phyloP scores from a whole-genome alignment of 2,888 invertebrate genomes.

The Thymelicus acteon region DNA sequence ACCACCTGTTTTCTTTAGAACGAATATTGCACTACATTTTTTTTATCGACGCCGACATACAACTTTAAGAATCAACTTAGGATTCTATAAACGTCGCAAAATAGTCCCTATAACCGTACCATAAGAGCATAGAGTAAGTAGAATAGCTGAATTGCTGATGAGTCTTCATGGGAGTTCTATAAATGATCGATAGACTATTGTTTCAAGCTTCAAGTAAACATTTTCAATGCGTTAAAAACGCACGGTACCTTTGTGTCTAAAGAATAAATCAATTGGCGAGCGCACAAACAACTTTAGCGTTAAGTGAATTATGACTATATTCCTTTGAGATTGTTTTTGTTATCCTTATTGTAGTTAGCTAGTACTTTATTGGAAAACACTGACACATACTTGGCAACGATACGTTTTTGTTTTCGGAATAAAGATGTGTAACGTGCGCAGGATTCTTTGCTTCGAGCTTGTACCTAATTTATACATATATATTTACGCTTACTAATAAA shows the following conservation, averaged over 20 bases:
- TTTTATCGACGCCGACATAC: too few relatives aligned
- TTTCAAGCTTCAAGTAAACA: slow-evolving; percentile 25
- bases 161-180: slow-evolving; percentile 33
- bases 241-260: slow-evolving; percentile 9
- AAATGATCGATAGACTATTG: slow-evolving; percentile 38
- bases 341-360: neutral
- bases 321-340: slow-evolving; percentile 3
- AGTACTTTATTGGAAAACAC: slow-evolving; percentile 6
- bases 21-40: too few relatives aligned
- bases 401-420: slow-evolving; percentile 6
- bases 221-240: slow-evolving; percentile 27
- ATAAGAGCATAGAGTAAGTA: neutral
- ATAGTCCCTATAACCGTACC: neutral
- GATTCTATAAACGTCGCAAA: neutral
- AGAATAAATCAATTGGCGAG: slow-evolving; percentile 1
- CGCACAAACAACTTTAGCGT: slow-evolving; percentile 6
- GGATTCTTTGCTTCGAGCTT: neutral
- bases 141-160: neutral
- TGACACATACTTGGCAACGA: slow-evolving; percentile 6
- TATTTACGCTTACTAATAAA: too few relatives aligned
- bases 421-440: neutral
- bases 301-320: slow-evolving; percentile 7
- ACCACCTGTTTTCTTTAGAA: too few relatives aligned
- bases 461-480: too few relatives aligned
- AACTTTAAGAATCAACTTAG: neutral